Percentiles rank a stretch among this genome's conserved stretches.
Conservation (phyloP, 2,888 invertebrate species). For the Sinodicranocentrus sp. region DNA sequence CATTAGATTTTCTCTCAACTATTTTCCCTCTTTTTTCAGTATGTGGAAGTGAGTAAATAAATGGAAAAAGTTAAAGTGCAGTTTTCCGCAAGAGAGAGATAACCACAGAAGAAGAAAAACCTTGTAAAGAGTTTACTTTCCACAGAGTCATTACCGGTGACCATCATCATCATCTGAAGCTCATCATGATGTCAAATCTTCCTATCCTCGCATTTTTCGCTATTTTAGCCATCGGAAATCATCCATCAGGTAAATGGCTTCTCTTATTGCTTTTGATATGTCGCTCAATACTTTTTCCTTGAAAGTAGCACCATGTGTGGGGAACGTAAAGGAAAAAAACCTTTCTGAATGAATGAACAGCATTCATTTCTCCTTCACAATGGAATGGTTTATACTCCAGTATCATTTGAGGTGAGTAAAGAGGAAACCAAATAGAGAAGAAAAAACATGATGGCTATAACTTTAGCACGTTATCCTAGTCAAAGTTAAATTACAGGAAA, state of each 20-base stretch:
- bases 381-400: no score
- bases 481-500: not conserved
- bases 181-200: conserved; percentile 73
- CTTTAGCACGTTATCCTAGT: conserved; percentile 43
- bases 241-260: conserved; percentile 75
- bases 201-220: conserved; percentile 74
- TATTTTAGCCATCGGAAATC: conserved; percentile 76
- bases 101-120: not conserved
- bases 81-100: conserved; percentile 19
- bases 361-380: not conserved
- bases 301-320: not conserved
- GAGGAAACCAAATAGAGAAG: not conserved
- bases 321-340: not conserved
- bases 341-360: conserved; percentile 20
- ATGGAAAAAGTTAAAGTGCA: conserved; percentile 67
- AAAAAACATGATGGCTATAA: conserved; percentile 39
- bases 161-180: conserved; percentile 41
- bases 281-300: no score
- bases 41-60: conserved; percentile 28
- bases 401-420: not conserved
- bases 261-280: conserved; percentile 25
- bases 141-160: conserved; percentile 21
- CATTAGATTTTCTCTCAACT: not conserved
- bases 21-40: not conserved
- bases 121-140: not conserved